Conservation (phyloP, 2,888 invertebrate species). For the Deilephila elpenor region DNA sequence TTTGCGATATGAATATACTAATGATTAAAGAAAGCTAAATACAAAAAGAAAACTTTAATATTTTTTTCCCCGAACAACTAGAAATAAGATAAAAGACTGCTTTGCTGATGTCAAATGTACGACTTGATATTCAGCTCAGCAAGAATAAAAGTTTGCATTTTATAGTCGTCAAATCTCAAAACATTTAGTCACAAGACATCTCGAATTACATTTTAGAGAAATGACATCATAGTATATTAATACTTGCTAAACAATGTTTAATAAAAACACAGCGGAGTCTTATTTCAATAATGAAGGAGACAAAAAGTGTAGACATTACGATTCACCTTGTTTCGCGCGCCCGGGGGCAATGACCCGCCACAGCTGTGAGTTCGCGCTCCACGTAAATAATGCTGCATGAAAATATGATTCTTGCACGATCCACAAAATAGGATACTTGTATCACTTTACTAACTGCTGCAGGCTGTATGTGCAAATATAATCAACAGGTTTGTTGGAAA, state of each 20-base stretch:
- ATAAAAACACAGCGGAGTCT: conserved; percentile 50
- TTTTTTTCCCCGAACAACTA: too few relatives aligned
- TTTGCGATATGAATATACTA: too few relatives aligned
- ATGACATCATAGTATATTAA: conserved; percentile 46
- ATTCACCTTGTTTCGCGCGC: conserved; percentile 80
- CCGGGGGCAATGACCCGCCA: conserved; percentile 72
- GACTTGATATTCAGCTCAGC: too few relatives aligned
- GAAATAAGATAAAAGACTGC: too few relatives aligned
- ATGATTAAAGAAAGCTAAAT: too few relatives aligned
- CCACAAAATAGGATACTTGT: conserved; percentile 27
- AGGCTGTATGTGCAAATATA: background rate
- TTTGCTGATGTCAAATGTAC: too few relatives aligned
- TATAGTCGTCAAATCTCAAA: background rate
- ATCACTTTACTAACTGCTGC: background rate
- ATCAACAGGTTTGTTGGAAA: background rate
- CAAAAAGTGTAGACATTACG: conserved; percentile 66
- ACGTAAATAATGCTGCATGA: conserved; percentile 61
- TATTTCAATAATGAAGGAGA: conserved; percentile 61
- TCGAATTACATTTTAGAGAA: conserved; percentile 30
- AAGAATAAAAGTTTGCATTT: background rate
- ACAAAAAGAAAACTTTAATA: too few relatives aligned
- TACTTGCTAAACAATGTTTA: conserved; percentile 45
- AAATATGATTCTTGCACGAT: conserved; percentile 41
- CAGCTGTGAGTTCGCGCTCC: conserved; percentile 65
- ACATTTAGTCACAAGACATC: conserved; percentile 33